Percentiles rank a stretch among this genome's conserved stretches.
phyloP scores from a whole-genome alignment of 2,888 invertebrate genomes.

The Anticlea derivata region DNA sequence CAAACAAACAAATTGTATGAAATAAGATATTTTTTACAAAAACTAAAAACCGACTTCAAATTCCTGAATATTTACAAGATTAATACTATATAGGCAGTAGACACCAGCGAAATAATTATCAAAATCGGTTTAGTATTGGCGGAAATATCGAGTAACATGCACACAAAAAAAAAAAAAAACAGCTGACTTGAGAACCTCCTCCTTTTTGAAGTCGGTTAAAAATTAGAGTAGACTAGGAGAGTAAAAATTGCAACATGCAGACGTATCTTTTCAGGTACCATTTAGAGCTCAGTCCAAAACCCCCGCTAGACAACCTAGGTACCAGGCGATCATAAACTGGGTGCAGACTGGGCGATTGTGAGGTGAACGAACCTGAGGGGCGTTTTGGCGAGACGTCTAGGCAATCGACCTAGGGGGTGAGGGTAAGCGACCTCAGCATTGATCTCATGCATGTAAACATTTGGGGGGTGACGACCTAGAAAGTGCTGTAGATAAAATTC shows the following conservation, averaged over 20 bases:
- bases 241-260: not conserved
- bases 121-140: too few relatives aligned
- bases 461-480: slow-evolving; percentile 6
- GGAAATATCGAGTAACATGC: too few relatives aligned
- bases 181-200: too few relatives aligned
- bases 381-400: slow-evolving; percentile 26
- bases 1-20: too few relatives aligned
- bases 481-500: not conserved
- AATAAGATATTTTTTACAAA: too few relatives aligned
- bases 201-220: too few relatives aligned
- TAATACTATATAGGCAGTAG: too few relatives aligned
- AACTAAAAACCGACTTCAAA: too few relatives aligned
- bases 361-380: slow-evolving; percentile 17
- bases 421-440: slow-evolving; percentile 15
- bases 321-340: slow-evolving; percentile 23
- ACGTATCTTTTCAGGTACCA: not conserved
- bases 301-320: slow-evolving; percentile 5
- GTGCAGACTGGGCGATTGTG: slow-evolving; percentile 1
- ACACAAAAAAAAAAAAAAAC: too few relatives aligned
- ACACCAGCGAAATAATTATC: too few relatives aligned
- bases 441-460: slow-evolving; percentile 11
- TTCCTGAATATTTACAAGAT: too few relatives aligned
- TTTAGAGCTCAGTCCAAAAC: slow-evolving; percentile 7
- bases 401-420: slow-evolving; percentile 20
- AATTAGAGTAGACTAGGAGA: too few relatives aligned